Base-by-base conservation (phyloP, 1,140 invertebrate genomes). In the Euwallacea similis region DNA sequence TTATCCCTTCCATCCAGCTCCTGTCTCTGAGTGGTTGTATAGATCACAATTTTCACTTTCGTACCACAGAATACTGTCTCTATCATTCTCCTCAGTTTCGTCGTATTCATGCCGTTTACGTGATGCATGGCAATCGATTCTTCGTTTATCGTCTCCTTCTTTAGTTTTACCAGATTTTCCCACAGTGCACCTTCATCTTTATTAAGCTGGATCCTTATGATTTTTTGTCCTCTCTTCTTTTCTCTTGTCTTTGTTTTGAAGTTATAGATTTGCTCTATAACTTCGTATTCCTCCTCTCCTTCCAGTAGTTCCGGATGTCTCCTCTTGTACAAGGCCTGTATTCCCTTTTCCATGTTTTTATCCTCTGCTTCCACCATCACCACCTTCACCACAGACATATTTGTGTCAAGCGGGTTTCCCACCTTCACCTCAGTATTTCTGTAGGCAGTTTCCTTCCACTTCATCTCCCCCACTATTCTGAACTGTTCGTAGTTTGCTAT, bases 391-490 rank as follows among this genome's bases (percentile, higher is more conserved):
- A 65, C 55, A 6, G 13, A 2, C 7, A 41, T 8, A 13, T 41
- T 9, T n/a, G 66, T 42, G 11, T 68, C 65, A 7, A 68, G 21
- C 9, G 61, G 66, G 56, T 68, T 65, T 6, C 56, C 66, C 15
- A 7, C 0, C 15, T 33, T 42, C 0, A 68, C 13, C 13, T 10
- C 7, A 4, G 56, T 64, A 11, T 43, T 43, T 7, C 10, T 3
- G 55, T 10, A 43, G 16, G 55, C 13, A 7, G n/a, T 16, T 9
- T 68, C 60, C 10, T 60, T 41, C 66, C 66, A 68, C 2, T 0
- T 8, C 10, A 6, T 11, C 13, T 50, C 42, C 59, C 33, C 66
- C 61, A 42, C 7, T 68, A 11, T 66, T 66, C 10, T 10, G 42
- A 68, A 42, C 15, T 60, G 33, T 10, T 41, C 21, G 3, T n/a